Percentiles rank a stretch among this genome's conserved stretches.
Conservation (phyloP, 1,140 invertebrate species). For the Stenopsyche tienmushanensis region DNA sequence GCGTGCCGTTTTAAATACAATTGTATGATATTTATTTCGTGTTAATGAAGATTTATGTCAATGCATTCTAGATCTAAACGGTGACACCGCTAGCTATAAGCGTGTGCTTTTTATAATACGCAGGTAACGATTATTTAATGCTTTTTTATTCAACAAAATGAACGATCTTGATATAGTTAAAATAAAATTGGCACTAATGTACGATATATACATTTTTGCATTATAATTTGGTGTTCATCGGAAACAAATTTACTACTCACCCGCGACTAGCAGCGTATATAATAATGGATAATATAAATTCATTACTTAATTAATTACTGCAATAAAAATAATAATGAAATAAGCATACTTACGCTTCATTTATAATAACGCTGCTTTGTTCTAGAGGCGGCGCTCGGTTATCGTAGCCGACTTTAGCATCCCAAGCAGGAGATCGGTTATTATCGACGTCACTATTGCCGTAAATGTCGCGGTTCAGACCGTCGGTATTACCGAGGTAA, state of each 20-base stretch:
- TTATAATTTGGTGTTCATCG: not conserved
- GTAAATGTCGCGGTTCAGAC: conserved; percentile 39
- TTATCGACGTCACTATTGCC: conserved; percentile 44
- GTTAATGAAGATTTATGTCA: no score
- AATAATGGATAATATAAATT: conserved; percentile 23
- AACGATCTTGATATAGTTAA: no score
- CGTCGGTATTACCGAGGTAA: conserved; percentile 40
- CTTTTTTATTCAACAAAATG: no score
- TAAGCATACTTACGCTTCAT: conserved; percentile 59
- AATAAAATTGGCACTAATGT: no score
- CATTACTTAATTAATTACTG: conserved; percentile 10
- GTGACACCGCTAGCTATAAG: no score
- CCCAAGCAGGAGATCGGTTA: conserved; percentile 46
- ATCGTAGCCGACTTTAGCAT: conserved; percentile 44
- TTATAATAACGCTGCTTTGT: conserved; percentile 58
- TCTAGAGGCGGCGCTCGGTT: conserved; percentile 47
- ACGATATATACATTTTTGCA: conserved; percentile 1
- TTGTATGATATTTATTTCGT: no score
- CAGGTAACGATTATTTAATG: not conserved
- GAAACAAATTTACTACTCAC: conserved; percentile 29
- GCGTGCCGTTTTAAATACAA: no score
- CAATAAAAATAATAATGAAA: conserved; percentile 13
- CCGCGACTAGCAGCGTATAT: conserved; percentile 32
- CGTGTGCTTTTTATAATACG: not conserved
- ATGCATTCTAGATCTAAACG: no score